Base-by-base conservation (phyloP, 2,113 vertebrate species). In the Zapornia atra region DNA sequence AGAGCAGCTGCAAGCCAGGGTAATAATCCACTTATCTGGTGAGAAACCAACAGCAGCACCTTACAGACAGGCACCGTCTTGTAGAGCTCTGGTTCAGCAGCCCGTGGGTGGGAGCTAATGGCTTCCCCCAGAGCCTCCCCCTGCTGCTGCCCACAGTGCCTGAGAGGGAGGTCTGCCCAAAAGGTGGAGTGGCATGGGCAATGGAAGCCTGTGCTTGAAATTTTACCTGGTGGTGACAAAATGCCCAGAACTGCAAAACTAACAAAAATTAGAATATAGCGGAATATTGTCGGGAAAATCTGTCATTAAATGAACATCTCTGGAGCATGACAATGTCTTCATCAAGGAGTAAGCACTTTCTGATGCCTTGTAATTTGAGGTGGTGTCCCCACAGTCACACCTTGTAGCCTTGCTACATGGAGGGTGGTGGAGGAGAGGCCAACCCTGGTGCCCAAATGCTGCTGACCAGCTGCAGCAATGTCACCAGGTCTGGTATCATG, bases 1-100 rank as follows among this genome's bases (percentile, higher is more conserved):
- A 65, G 73, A 91, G 94, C 92, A 96, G 94, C 96, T 97, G 96
- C 77, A 40, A 92, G 61, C 69, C 33, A 31, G 94, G 64, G 24
- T 90, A 93, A 80, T 86, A 90, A 96, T 93, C 53, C 76, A 78
- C 61, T 95, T 93, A 92, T 84, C 86, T 88, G 48, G 76, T 91
- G 86, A 93, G 80, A 96, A 96, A 79, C 38, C 79, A 82, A 90
- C 82, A 94, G 65, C 83, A 88, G 82, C 82, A 94, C 76, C 76
- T 88, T 80, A 29, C 42, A 78, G 72, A 78, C 59, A 71, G 82
- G 60, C 85, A 78, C 11, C 2, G 8, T 82, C 72, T 92, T 3
- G 17, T 33, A 75, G 57, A 77, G 31, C 36, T 92, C n/a, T 50
- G 51, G 24, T 33, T 71, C 76, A 83, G 51, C 82, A 72, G 54